Evolutionary conservation across 2,113 vertebrate genomes (phyloP), one percentile per base, ranked within the genome.

Genomic region (Diadophis punctatus): DNA sequence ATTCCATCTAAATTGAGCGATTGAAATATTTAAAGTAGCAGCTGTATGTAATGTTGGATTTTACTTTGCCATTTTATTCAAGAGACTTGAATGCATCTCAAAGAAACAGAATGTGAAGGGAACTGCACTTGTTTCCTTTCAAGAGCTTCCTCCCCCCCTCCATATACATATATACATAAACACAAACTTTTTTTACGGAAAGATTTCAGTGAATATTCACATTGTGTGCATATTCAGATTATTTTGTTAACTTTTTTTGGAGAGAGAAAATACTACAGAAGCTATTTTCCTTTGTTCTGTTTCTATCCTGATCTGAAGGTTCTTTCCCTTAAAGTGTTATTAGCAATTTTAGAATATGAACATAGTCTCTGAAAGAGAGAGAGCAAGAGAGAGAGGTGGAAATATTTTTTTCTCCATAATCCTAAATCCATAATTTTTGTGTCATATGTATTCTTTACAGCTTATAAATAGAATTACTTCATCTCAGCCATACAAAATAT

Each of bases 261-360:
- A 93, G 74, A 43, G 34, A 43, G n/a, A 43, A 80, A 74, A 74
- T 95, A 93, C 48, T 92, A 94, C 95, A 96, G 96, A 95, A 94
- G 93, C 93, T 96, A 93, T 95, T 96, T 96, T 93, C 94, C 94
- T 96, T 96, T 94, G 95, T 96, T 96, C 95, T 94, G 94, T 94
- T 95, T 96, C 93, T 96, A 96, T 96, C 20, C 16, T 95, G 91
- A 93, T 96, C 93, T 94, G 96, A 96, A 91, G 93, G 94, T 93
- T 96, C 91, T 96, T 97, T 97, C 93, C 93, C 93, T 97, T 97
- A 95, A 91, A 95, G 93, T 93, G 96, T 91, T 96, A 92, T 96
- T 95, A 96, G 93, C 96, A 96, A 34, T 68, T 68, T 68, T 68
- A 92, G 92, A 91, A 63, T 93, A 91, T 93, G 90, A 96, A 90